Evolutionary conservation across 2,888 invertebrate species (phyloP).

Genomic region (Ametastegia equiseti): DNA sequence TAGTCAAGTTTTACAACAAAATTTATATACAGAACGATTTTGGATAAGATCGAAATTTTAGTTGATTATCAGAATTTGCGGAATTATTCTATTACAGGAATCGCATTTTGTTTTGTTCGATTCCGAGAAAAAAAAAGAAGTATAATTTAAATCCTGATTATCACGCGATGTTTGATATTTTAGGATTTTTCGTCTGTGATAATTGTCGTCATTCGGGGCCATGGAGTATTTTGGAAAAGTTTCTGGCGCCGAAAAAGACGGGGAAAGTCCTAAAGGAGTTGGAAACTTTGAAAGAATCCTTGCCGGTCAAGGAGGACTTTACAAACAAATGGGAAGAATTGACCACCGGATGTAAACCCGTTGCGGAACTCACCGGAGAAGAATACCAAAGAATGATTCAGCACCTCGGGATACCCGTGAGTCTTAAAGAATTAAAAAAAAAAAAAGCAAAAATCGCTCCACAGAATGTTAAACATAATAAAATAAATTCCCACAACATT

Average conservation of each 20-base stretch:
- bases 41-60: no score
- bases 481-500: no score
- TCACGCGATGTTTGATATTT: no score
- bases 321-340: conserved; percentile 77
- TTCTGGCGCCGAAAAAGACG: conserved; percentile 71
- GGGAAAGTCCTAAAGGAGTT: conserved; percentile 60
- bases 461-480: conserved; percentile 58
- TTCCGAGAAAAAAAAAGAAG: no score
- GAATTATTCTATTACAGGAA: no score
- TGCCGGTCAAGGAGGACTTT: conserved; percentile 71
- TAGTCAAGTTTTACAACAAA: no score
- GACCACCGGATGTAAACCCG: conserved; percentile 73
- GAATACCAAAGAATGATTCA: conserved; percentile 76
- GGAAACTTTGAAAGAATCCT: conserved; percentile 55
- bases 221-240: conserved; percentile 80
- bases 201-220: conserved; percentile 83
- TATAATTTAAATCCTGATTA: no score
- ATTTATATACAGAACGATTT: no score
- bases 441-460: no score
- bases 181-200: conserved; percentile 85
- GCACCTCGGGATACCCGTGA: conserved; percentile 80
- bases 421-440: no score
- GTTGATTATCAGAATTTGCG: no score
- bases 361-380: conserved; percentile 76
- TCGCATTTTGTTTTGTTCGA: no score